phyloP scores from a whole-genome alignment of 2,888 invertebrate genomes.

The Agonopterix alstromeriana region DNA sequence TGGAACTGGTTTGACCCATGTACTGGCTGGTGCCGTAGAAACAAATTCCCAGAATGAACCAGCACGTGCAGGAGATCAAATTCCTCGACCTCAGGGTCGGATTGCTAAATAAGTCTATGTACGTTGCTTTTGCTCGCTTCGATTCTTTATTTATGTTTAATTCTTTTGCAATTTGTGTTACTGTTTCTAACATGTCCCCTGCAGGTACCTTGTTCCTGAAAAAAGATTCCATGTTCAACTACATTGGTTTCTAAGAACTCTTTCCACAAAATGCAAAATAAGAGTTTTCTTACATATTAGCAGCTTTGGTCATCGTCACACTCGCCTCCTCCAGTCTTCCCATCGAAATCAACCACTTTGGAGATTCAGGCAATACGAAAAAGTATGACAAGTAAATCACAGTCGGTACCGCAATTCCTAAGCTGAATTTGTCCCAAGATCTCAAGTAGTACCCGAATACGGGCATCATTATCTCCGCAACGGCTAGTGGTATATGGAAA shows the following conservation, averaged over 20 bases:
- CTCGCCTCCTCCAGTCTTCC: conserved; percentile 79
- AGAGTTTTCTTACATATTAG: conserved; percentile 43
- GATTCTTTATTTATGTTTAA: conserved; percentile 49
- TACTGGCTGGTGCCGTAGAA: conserved; percentile 89
- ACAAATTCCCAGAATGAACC: conserved; percentile 86
- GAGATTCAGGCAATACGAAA: conserved; percentile 84
- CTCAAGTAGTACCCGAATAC: conserved; percentile 77
- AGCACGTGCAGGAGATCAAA: conserved; percentile 79
- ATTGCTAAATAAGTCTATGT: conserved; percentile 79
- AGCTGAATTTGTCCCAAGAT: conserved; percentile 78
- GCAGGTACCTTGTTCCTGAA: conserved; percentile 57
- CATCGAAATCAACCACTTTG: conserved; percentile 84
- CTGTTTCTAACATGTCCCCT: conserved; percentile 39
- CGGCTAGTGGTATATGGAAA: conserved; percentile 77
- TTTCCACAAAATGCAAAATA: not conserved
- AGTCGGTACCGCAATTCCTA: conserved; percentile 75
- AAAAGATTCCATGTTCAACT: conserved; percentile 3
- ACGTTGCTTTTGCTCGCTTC: conserved; percentile 46
- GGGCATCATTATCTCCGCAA: conserved; percentile 78
- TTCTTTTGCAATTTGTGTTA: conserved; percentile 24
- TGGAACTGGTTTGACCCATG: conserved; percentile 83
- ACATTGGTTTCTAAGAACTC: not conserved
- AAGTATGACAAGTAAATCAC: conserved; percentile 76
- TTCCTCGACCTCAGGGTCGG: conserved; percentile 78
- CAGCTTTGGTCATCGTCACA: conserved; percentile 76